Evolutionary conservation across 2,888 invertebrate genomes (phyloP), one percentile per base, ranked within the genome.

Genomic region (Tachina lurida): DNA sequence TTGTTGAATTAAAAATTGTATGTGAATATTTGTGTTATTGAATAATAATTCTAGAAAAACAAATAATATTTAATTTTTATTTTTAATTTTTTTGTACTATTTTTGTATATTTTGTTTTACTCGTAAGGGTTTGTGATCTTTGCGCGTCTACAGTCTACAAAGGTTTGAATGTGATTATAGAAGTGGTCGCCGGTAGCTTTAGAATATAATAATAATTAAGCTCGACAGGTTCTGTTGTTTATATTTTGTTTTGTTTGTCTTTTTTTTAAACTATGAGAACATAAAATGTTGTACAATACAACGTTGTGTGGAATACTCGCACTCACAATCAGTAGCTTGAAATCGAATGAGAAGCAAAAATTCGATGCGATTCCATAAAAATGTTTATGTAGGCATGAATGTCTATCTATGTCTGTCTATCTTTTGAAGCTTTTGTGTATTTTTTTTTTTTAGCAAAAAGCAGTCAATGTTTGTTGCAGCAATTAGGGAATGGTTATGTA

Each of bases 121-220:
- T 67, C 78, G 82, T 84, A 45, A 17, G 60, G 63, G 19, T 76
- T 71, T 60, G 68, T 78, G 76, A 75, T 83, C 87, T 87, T 84
- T 87, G 85, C 84, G 87, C 85, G 86, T 87, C 86, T 87, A 84
- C 81, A 84, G 86, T 81, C 84, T 87, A 84, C 86, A 87, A 85
- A 84, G 88, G 88, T 86, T 87, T 87, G 87, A 62, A 67, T 84
- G 60, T 68, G 67, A 73, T 83, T 80, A 76, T 84, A 60, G 45
- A 86, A 85, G 80, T 86, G 60, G 45, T 87, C 77, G 79, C 84
- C 82, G 75, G 84, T 78, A 54, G 77, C 58, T 84, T 85, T 84
- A 58, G 81, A 84, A 84, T 86, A 77, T 68, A 84, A 31, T 31
- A 31, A 31, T 31, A 31, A 83, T 86, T 86, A 86, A 87, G 75